Evolutionary conservation across 1,140 invertebrate species (phyloP).

Genomic region (Philotrypesis tridentata): DNA sequence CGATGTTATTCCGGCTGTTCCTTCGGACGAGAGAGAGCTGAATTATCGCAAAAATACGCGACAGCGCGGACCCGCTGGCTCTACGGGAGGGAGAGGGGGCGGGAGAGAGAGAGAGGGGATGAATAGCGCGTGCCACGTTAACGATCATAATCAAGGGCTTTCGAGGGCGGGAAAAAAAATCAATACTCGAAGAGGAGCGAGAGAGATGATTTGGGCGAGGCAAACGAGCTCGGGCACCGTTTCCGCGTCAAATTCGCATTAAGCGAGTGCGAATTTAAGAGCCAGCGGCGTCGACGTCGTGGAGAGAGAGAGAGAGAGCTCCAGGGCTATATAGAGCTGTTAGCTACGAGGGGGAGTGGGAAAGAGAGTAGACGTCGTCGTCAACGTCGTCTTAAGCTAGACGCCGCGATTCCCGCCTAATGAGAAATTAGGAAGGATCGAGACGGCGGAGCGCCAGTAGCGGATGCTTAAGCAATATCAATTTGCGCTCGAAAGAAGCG

Average conservation of each 20-base stretch:
- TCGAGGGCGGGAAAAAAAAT: neutral
- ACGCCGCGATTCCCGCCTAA: constrained; percentile 43
- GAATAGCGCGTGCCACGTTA: neutral
- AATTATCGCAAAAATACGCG: neutral
- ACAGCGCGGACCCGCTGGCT: neutral
- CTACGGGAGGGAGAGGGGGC: no score
- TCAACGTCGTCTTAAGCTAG: neutral
- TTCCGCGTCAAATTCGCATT: constrained; percentile 2
- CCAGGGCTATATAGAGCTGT: no score
- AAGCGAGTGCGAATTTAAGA: constrained; percentile 15
- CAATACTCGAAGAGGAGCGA: neutral
- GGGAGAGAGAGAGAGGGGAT: no score
- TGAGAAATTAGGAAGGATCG: constrained; percentile 58
- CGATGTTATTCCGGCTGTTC: constrained; percentile 21
- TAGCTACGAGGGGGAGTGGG: neutral
- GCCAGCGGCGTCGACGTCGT: neutral
- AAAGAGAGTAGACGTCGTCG: neutral
- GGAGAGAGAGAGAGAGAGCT: neutral
- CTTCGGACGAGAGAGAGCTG: neutral
- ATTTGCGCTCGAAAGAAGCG: constrained; percentile 59
- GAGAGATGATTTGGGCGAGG: neutral
- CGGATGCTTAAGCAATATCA: constrained; percentile 61
- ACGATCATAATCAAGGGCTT: neutral
- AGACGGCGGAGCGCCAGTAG: constrained; percentile 51
- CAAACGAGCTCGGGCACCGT: neutral